A percentile compares a stretch with the other conserved stretches of the same genome.
Evolutionary conservation across 2,888 invertebrate species (phyloP).

Genomic region (Tetropium fuscum): DNA sequence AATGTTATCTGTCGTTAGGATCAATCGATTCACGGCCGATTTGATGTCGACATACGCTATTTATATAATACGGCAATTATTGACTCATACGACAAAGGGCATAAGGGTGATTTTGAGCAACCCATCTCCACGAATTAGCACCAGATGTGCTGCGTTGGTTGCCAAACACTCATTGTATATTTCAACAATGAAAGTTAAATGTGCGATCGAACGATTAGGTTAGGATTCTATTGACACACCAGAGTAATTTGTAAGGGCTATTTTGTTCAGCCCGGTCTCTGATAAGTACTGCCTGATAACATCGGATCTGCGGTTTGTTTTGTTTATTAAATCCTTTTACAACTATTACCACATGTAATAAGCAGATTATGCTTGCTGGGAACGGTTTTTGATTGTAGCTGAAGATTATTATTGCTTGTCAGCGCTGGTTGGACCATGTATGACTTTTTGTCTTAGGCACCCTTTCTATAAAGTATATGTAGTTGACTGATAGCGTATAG

Average conservation of each 20-base stretch:
- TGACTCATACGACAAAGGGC: constrained; percentile 49
- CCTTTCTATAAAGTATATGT: too few relatives aligned
- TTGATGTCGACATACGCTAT: constrained; percentile 61
- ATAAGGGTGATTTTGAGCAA: constrained; percentile 46
- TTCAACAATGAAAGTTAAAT: constrained; percentile 65
- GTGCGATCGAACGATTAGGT: constrained; percentile 65
- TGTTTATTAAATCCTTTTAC: constrained; percentile 61
- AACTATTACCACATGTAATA: constrained; percentile 53
- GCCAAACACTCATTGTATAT: constrained; percentile 63
- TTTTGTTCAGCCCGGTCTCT: constrained; percentile 53
- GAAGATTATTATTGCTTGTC: constrained; percentile 22
- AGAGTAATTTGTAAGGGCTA: constrained; percentile 64
- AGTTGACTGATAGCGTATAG: too few relatives aligned
- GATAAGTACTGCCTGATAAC: constrained; percentile 53
- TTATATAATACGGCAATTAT: constrained; percentile 59
- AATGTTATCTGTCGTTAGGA: constrained; percentile 61
- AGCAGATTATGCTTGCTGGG: constrained; percentile 54
- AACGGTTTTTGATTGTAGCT: constrained; percentile 34
- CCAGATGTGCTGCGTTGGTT: constrained; percentile 64
- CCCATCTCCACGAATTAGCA: constrained; percentile 47
- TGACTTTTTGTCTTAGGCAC: background rate
- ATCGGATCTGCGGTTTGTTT: constrained; percentile 57
- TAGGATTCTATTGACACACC: constrained; percentile 64
- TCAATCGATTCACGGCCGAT: constrained; percentile 63
- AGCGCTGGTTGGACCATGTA: background rate